These are phyloP conservation scores for Thera britannica DNA, from an alignment of 2,888 invertebrate species.

Conservation along the genomic window DNA sequence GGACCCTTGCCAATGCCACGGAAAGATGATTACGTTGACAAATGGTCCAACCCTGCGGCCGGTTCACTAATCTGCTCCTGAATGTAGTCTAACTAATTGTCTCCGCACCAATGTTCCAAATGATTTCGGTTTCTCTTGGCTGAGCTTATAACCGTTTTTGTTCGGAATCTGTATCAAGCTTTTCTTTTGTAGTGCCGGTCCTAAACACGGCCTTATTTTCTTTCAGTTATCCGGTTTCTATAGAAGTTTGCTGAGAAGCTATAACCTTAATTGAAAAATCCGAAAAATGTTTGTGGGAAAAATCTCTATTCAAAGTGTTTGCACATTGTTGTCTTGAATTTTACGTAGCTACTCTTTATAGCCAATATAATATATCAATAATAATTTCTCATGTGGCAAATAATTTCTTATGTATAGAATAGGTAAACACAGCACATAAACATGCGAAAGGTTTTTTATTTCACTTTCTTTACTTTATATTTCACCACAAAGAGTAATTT, in stretches of 20 bases:
- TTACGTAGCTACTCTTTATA: too few species aligned
- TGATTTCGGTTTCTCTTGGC: constrained; percentile 32
- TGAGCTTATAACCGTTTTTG: constrained; percentile 13
- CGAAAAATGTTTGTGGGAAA: too few species aligned
- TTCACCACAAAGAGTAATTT: constrained; percentile 35
- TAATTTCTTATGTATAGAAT: not conserved
- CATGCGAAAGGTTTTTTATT: not conserved
- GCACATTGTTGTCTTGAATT: too few species aligned
- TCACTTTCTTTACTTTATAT: constrained; percentile 8
- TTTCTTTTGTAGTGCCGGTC: not conserved
- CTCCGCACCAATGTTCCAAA: constrained; percentile 51
- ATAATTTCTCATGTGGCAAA: not conserved
- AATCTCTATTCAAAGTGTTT: too few species aligned
- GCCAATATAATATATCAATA: not conserved
- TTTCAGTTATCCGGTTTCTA: not conserved
- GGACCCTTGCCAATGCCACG: constrained; percentile 54
- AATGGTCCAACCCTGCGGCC: constrained; percentile 60
- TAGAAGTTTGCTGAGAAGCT: too few species aligned
- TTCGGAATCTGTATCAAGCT: not conserved
- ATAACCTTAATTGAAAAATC: too few species aligned
- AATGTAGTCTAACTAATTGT: constrained; percentile 70
- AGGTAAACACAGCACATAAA: not conserved
- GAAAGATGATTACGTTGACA: constrained; percentile 76
- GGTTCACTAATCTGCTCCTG: constrained; percentile 66
- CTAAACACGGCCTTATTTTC: not conserved